Evolutionary conservation across 2,888 invertebrate species (phyloP).

Genomic region (Ormyrus labotus): DNA sequence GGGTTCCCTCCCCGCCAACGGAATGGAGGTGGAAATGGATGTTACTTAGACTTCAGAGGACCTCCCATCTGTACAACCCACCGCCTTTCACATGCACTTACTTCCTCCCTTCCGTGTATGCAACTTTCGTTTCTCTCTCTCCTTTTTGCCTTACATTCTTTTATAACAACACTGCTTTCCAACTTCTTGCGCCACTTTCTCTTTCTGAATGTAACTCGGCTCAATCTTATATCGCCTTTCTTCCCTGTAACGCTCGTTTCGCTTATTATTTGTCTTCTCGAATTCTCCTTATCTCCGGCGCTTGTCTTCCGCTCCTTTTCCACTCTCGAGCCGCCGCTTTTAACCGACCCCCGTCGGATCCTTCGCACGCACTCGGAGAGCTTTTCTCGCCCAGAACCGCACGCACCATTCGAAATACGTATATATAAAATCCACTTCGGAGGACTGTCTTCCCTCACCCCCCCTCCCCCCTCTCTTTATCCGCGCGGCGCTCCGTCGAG

Average conservation of each 20-base stretch:
- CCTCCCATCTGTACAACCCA: slow-evolving; percentile 3
- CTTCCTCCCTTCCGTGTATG: not conserved
- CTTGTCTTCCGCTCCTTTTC: slow-evolving; percentile 3
- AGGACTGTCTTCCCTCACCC: not conserved
- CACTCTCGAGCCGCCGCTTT: not conserved
- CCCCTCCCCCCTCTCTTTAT: slow-evolving; percentile 1
- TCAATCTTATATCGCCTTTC: too few species aligned
- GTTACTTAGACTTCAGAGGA: slow-evolving; percentile 70
- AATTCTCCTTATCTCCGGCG: not conserved
- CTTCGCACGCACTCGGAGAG: slow-evolving; percentile 61
- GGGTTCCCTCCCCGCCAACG: slow-evolving; percentile 55
- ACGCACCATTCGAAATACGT: slow-evolving; percentile 40
- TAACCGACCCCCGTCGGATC: not conserved
- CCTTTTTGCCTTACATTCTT: not conserved
- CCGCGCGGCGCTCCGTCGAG: not conserved
- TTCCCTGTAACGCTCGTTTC: not conserved
- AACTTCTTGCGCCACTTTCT: not conserved
- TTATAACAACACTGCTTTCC: not conserved
- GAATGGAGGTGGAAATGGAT: slow-evolving; percentile 68
- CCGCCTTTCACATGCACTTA: too few species aligned
- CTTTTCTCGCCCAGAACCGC: slow-evolving; percentile 62
- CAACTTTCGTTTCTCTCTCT: slow-evolving; percentile 6
- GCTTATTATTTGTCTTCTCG: slow-evolving; percentile 25
- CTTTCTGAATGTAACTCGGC: not conserved
- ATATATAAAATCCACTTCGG: slow-evolving; percentile 22